Evolutionary conservation across 53 echinoderm and acorn worm genomes (phyloP), one percentile per base, ranked within the genome.

Genomic region (Holothuria scabra): DNA sequence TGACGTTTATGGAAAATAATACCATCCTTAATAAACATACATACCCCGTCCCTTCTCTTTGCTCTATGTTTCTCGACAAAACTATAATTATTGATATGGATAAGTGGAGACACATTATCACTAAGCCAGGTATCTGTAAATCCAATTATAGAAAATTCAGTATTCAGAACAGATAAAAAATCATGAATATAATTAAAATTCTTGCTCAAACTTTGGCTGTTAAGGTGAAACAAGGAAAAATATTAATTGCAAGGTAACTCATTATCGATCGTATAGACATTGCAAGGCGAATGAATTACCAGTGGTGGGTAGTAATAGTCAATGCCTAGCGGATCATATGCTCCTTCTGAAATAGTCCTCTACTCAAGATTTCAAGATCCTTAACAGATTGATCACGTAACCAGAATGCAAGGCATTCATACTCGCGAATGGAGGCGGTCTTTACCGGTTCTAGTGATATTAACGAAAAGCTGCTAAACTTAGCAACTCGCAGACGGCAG

Each of bases 51-150:
- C 10, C 44, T 10, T 44, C 44, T 44, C 44, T 44, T 44, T 44
- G 10, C 44, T 1, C 48, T 48, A 3, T 48, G 48, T 48, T 48
- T 48, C 48, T 48, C 48, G 14, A 48, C 14, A 13, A 48, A 13
- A 48, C 12, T 48, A 13, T 48, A 48, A 48, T 48, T 48, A 13
- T 48, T 13, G 12, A 44, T 61, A 61, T 14, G 4, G 28, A 61
- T 61, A 26, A 61, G 62, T 61, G 62, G 62, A 61, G 62, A 61
- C 28, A 61, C 22, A 61, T 61, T 61, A 26, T 61, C 22, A 61
- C 12, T 7, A 61, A 22, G 12, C 62, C 62, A 61, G 12, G 62
- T 61, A 6, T 61, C 62, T 24, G 23, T 7, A 61, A 61, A 61
- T 22, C 62, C 62, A 61, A 61, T 61, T 22, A 61, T 14, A 11